These are phyloP conservation scores for Cephus pygmeus DNA, from an alignment of 2,888 invertebrate genomes.

Conservation along the genomic window DNA sequence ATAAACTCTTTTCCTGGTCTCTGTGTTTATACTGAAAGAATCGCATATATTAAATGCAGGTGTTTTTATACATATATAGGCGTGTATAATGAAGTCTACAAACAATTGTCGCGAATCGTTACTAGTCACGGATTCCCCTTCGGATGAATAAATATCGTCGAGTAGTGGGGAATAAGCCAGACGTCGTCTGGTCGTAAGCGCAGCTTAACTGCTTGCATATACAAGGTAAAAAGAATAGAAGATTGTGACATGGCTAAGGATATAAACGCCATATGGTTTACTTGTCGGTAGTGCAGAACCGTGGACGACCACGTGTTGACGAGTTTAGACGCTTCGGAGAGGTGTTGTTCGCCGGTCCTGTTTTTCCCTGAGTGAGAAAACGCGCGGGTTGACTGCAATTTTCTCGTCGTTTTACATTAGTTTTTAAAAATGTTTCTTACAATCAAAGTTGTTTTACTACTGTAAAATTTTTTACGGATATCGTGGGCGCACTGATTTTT, in stretches of 20 bases:
- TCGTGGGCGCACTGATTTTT: neutral
- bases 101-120: neutral
- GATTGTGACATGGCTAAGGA: constrained; percentile 12
- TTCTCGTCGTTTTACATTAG: neutral
- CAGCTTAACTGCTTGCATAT: neutral
- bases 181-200: neutral
- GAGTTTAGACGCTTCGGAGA: neutral
- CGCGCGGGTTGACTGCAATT: neutral
- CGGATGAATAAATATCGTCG: neutral
- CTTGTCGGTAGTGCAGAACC: constrained; percentile 8
- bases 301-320: constrained; percentile 25
- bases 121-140: neutral
- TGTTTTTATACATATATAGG: neutral
- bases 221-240: neutral
- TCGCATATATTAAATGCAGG: neutral
- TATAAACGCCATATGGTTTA: constrained; percentile 13
- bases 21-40: neutral
- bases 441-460: neutral
- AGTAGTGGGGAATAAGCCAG: neutral
- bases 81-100: neutral
- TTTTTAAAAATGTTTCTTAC: neutral
- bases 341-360: neutral
- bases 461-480: neutral
- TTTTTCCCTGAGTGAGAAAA: constrained; percentile 9
- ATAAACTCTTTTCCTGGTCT: no score